Evolutionary conservation across 2,888 invertebrate genomes (phyloP).

Genomic region (Hyposoter didymator): DNA sequence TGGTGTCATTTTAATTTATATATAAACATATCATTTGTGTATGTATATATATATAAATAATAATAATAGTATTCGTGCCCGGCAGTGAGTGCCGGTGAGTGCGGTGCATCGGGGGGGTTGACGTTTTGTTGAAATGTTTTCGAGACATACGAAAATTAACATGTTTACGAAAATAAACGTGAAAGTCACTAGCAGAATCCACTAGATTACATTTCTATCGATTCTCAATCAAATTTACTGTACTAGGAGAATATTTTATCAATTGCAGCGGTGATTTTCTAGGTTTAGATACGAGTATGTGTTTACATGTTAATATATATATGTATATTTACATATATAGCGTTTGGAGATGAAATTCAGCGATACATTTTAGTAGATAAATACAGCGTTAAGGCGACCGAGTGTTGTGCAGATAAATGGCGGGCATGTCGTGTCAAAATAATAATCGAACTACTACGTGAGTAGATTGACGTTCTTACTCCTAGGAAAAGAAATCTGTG

Average conservation of each 20-base stretch:
- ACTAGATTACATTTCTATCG: constrained; percentile 42
- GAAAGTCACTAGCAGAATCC: constrained; percentile 41
- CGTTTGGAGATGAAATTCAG: constrained; percentile 49
- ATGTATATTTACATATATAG: constrained; percentile 41
- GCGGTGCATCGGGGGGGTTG: constrained; percentile 73
- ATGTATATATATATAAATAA: constrained; percentile 65
- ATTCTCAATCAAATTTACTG: constrained; percentile 42
- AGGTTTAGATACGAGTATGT: constrained; percentile 45
- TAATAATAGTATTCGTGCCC: constrained; percentile 69
- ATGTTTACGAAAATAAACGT: not conserved
- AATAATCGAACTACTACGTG: constrained; percentile 33
- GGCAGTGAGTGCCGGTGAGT: constrained; percentile 74
- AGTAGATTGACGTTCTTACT: constrained; percentile 35
- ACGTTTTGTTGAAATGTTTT: constrained; percentile 47
- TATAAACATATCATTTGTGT: constrained; percentile 62
- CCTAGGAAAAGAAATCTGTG: constrained; percentile 12
- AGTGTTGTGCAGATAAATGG: constrained; percentile 60
- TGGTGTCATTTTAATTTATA: constrained; percentile 72
- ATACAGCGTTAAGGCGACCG: constrained; percentile 58
- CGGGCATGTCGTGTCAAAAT: constrained; percentile 55
- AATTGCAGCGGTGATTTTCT: constrained; percentile 52
- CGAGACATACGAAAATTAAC: constrained; percentile 41
- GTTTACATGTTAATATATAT: not conserved
- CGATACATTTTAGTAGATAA: constrained; percentile 44
- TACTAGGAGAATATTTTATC: constrained; percentile 44